These are phyloP conservation scores for Dione juno DNA, from an alignment of 2,888 invertebrate species.

Conservation along the genomic window DNA sequence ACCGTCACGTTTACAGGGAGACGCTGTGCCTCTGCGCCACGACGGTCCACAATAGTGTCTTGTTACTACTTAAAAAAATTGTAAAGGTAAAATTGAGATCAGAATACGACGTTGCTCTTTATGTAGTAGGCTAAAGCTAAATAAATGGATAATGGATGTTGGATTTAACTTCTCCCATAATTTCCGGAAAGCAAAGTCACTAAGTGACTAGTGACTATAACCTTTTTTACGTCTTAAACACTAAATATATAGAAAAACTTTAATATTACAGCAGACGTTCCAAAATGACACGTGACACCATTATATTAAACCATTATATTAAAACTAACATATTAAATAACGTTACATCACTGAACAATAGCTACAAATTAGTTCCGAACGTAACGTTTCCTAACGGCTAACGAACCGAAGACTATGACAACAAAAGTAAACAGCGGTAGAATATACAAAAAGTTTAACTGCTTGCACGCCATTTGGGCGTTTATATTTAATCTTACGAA, in stretches of 20 bases:
- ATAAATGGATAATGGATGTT: no score
- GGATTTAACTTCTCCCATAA: no score
- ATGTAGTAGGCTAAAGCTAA: no score
- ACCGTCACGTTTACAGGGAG: no score
- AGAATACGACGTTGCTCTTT: no score
- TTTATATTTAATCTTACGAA: not conserved
- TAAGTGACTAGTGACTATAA: no score
- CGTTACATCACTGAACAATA: constrained; percentile 40
- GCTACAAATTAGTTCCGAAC: constrained; percentile 44
- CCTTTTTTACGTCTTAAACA: not conserved
- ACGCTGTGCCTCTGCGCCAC: no score
- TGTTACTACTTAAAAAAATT: no score
- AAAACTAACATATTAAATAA: constrained; percentile 20
- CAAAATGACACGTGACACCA: constrained; percentile 13
- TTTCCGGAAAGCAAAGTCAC: no score
- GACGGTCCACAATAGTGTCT: no score
- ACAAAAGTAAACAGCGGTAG: constrained; percentile 55
- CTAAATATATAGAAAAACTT: not conserved
- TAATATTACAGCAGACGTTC: not conserved
- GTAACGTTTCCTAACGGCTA: constrained; percentile 45
- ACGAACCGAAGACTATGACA: constrained; percentile 50
- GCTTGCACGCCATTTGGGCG: not conserved
- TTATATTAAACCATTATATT: constrained; percentile 1
- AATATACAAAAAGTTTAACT: constrained; percentile 31
- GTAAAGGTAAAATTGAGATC: no score